Percentiles rank a stretch among this genome's conserved stretches.
Evolutionary conservation across 2,797 vertebrate genomes (phyloP).

Genomic region (Falco rusticolus): DNA sequence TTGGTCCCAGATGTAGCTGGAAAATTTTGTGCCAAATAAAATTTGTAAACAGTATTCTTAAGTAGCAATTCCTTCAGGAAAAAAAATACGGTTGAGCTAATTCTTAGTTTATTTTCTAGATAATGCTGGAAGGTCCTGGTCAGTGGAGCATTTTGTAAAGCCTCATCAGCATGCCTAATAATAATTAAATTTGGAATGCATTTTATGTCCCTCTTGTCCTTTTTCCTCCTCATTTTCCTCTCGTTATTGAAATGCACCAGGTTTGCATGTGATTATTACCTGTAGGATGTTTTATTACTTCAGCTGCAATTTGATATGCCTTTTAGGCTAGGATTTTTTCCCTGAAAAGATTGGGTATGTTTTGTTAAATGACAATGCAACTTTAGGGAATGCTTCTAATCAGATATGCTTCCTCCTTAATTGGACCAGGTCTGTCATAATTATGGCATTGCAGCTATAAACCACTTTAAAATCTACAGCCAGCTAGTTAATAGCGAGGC

Average conservation of each 20-base stretch:
- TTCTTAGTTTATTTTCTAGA: background rate
- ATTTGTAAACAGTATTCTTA: background rate
- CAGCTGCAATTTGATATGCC: background rate
- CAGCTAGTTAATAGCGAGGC: background rate
- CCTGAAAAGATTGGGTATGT: background rate
- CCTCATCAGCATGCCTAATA: background rate
- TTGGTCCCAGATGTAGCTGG: background rate
- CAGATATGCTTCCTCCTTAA: background rate
- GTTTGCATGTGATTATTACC: background rate
- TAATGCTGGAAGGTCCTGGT: background rate
- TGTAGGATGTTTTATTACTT: background rate
- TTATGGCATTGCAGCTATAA: background rate
- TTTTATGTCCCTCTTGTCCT: background rate
- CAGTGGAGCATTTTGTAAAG: background rate
- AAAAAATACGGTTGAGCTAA: background rate
- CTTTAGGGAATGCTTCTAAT: background rate
- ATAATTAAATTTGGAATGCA: background rate
- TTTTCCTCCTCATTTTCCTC: background rate
- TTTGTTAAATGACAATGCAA: background rate
- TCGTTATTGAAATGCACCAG: background rate
- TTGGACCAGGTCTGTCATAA: background rate
- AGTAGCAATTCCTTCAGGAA: background rate
- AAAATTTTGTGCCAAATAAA: constrained; percentile 16
- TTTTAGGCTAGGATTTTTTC: background rate
- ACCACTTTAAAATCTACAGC: background rate